Evolutionary conservation across 2,888 invertebrate species (phyloP), one percentile per base, ranked within the genome.

Genomic region (Norana najaformis): DNA sequence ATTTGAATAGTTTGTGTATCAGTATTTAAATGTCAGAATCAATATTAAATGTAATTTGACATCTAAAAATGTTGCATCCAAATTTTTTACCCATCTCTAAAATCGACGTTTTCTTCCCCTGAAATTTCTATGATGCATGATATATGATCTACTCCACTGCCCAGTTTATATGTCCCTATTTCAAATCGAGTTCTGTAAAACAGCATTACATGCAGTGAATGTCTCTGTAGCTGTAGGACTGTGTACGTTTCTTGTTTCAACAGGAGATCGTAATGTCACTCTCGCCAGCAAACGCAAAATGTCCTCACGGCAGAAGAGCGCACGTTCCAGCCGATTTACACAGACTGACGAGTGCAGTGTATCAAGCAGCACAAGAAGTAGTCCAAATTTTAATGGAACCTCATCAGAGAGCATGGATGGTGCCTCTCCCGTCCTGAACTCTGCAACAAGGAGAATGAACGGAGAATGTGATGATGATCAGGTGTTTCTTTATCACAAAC

Each of bases 201-300:
- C 8, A n/a, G n/a, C n/a, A n/a, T 69, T 69, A 30, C 11, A 69
- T 69, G 69, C 69, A 69, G n/a, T 11, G 8, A 69, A 23, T n/a
- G 30, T 4, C 88, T 39, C 8, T 41, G 13, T n/a, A 39, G 37
- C 39, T 20, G 8, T 41, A 41, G 34, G 41, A 16, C 34, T n/a
- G 3, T 6, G 38, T n/a, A n/a, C 8, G 34, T 89, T 5, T 34
- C 82, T 34, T 89, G 88, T 85, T 30, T 36, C 83, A 34, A 41
- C 89, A 91, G 92, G 91, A 36, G 89, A 89, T 36, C 90, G 90
- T 20, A 93, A 94, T 91, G 92, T 94, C 88, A 94, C 94, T 30
- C 92, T 93, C 83, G 93, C 93, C 83, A 92, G 93, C 88, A 94
- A 94, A 91, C 92, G 94, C n/a, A 94, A 94, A 91, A 94, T 94